phyloP scores from a whole-genome alignment of 2,113 vertebrate species.

The Onychorhynchus coronatus region DNA sequence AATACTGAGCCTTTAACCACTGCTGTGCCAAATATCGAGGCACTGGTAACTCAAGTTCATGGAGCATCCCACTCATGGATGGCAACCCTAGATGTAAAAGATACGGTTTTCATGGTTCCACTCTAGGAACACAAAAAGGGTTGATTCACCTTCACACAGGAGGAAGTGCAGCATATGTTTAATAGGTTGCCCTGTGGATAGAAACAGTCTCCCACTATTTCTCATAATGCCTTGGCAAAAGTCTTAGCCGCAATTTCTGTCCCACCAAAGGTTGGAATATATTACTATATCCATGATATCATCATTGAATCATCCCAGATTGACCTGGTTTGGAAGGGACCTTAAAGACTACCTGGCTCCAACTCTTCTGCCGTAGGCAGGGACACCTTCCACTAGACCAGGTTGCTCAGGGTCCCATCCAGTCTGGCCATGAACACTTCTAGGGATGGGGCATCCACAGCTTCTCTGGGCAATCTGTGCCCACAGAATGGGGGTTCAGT shows the following conservation, averaged over 20 bases:
- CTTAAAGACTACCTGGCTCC: not conserved
- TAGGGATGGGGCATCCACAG: not conserved
- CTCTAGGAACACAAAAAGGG: not conserved
- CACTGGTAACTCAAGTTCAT: not conserved
- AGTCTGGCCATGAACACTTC: not conserved
- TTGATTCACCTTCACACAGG: not conserved
- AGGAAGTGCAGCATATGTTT: not conserved
- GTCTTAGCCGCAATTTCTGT: not conserved
- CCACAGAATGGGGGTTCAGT: not conserved
- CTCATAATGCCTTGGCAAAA: not conserved
- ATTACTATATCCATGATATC: not conserved
- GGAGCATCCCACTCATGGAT: not conserved
- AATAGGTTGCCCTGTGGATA: not conserved
- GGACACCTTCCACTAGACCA: not conserved
- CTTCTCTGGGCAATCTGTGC: not conserved
- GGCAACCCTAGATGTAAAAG: not conserved
- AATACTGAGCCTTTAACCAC: not conserved
- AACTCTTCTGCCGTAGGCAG: not conserved
- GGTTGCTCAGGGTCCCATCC: not conserved
- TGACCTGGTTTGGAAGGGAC: not conserved
- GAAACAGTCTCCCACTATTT: not conserved
- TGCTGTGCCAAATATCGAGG: not conserved
- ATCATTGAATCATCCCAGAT: not conserved
- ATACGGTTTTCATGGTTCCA: not conserved
- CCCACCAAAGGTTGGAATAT: not conserved